Evolutionary conservation across 2,888 invertebrate species (phyloP), one percentile per base, ranked within the genome.

Genomic region (Pycnomerus fuliginosus): DNA sequence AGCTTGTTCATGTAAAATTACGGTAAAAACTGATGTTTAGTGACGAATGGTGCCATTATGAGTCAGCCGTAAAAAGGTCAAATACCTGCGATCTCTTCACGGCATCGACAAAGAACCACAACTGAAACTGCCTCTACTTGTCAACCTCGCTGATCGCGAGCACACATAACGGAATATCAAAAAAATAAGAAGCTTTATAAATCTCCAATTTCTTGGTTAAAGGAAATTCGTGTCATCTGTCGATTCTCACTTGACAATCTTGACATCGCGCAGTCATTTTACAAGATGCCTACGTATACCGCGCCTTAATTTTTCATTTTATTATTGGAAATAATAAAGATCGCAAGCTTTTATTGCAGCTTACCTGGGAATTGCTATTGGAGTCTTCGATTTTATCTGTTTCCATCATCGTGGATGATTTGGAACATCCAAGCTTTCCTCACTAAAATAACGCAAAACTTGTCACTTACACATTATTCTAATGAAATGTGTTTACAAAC

Each of bases 351-450:
- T 20, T 20, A 20, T 7, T 2, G 11, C 11, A 5, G 11, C 33
- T 44, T 71, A 81, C 84, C 80, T 84, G 83, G 67, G 80, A 76
- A 76, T 80, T 83, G 67, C 80, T 77, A 74, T 78, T 80, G 60
- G 81, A 77, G 71, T 90, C 90, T 78, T 89, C 89, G 78, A 87
- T 85, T 82, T 87, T 87, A 80, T 90, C 90, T 76, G 88, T 90
- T 83, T 90, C 90, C 90, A 90, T 90, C 83, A 87, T 87, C 78
- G 84, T 80, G 84, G 73, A 74, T 75, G 75, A 74, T 44, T 56
- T 50, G 51, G 53, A 56, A 51, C 5, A 13, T 28, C 22, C 16
- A 14, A 38, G 24, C 37, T n/a, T n/a, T 29, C 13, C 15, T 32
- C 25, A 40, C 38, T 44, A 27, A 12, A 33, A 34, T 24, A n/a